A percentile compares a stretch with the other conserved stretches of the same genome.
Conservation (phyloP, 2,888 invertebrate genomes). For the Apamea crenata region DNA sequence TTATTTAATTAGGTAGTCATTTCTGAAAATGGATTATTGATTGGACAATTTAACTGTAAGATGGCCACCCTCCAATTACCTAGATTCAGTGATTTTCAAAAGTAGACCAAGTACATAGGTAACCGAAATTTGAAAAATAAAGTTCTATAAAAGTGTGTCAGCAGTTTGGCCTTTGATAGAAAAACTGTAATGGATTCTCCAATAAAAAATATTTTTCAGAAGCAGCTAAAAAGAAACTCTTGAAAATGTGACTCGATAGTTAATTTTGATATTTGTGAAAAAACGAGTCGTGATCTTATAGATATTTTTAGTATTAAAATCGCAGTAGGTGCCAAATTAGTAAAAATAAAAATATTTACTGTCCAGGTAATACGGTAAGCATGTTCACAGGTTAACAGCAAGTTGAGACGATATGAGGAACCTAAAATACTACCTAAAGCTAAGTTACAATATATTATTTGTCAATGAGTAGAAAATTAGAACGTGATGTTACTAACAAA, state of each 20-base stretch:
- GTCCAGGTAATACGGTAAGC: too few relatives aligned
- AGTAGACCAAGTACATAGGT: neutral
- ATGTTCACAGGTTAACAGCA: too few relatives aligned
- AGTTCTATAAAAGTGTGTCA: constrained; percentile 13
- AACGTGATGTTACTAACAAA: neutral
- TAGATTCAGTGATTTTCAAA: neutral
- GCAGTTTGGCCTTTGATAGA: constrained; percentile 24
- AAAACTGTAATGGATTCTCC: constrained; percentile 34
- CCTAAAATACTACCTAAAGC: too few relatives aligned
- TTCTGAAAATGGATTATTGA: neutral
- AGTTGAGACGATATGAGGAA: too few relatives aligned
- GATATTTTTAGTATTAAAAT: neutral
- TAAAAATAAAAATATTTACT: neutral
- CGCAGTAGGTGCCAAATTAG: neutral
- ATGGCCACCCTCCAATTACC: neutral
- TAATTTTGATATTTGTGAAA: neutral
- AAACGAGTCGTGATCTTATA: neutral
- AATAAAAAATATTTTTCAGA: constrained; percentile 25
- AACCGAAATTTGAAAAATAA: constrained; percentile 6
- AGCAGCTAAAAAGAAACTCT: constrained; percentile 13
- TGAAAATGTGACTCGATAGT: constrained; percentile 10
- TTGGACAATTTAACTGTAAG: neutral
- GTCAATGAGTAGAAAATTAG: neutral
- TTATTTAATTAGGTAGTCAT: neutral
- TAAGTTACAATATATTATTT: too few relatives aligned